Conservation (phyloP, 2,113 vertebrate species). For the Ctenomys sociabilis region DNA sequence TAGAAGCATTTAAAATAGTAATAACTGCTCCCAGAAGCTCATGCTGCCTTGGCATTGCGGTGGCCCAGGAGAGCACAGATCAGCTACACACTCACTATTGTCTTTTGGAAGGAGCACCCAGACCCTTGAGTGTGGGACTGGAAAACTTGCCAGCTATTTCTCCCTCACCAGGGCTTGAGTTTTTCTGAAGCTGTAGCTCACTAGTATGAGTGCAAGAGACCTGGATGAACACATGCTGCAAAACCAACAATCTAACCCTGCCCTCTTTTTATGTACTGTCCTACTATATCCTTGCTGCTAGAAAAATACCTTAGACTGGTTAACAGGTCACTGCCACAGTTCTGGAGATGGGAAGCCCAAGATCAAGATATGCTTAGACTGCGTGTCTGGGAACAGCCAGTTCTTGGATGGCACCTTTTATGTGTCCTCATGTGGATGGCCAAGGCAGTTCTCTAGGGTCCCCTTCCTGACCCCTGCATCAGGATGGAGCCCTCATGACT, state of each 20-base stretch:
- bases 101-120: fast-evolving
- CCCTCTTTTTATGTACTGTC: neutral
- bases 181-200: fast-evolving
- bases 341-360: neutral
- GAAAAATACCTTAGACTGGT: neutral
- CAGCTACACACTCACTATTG: fast-evolving
- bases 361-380: neutral
- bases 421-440: fast-evolving
- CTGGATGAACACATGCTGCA: fast-evolving
- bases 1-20: neutral
- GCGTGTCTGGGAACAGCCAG: fast-evolving
- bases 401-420: fast-evolving
- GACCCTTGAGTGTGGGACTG: fast-evolving
- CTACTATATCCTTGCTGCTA: neutral
- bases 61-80: neutral
- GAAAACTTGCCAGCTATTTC: fast-evolving
- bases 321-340: too few species aligned
- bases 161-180: fast-evolving
- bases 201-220: neutral
- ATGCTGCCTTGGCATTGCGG: neutral
- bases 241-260: fast-evolving
- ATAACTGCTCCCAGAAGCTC: neutral
- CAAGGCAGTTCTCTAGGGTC: neutral
- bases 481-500: neutral
- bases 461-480: neutral